Conservation (phyloP, 2,113 vertebrate genomes). For the Silurus meridionalis region DNA sequence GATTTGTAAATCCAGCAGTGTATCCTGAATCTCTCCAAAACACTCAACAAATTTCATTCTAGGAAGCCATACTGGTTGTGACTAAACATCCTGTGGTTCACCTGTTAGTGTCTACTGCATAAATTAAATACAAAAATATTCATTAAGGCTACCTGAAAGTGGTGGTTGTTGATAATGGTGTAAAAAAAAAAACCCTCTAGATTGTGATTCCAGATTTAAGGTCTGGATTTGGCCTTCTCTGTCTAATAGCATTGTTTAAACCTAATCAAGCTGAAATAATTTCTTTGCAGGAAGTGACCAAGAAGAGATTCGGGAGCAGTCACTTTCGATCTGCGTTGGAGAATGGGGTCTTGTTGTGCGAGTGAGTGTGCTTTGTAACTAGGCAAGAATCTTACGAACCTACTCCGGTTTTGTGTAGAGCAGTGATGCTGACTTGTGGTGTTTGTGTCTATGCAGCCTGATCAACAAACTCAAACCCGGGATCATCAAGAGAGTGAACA, state of each 20-base stretch:
- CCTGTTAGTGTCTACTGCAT: too few species aligned
- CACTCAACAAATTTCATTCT: neutral
- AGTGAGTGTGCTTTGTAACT: conserved; percentile 78
- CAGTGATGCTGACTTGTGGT: neutral
- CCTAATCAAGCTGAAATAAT: conserved; percentile 11
- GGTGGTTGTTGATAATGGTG: too few species aligned
- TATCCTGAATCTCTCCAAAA: too few species aligned
- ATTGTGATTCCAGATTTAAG: neutral
- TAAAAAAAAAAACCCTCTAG: too few species aligned
- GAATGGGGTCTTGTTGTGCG: conserved; percentile 89
- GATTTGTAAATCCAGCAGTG: too few species aligned
- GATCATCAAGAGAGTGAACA: conserved; percentile 87
- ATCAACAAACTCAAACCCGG: conserved; percentile 94
- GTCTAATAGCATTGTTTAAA: neutral
- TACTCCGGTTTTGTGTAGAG: neutral
- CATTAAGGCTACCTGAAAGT: too few species aligned
- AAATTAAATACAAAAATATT: too few species aligned
- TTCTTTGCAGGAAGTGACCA: conserved; percentile 78
- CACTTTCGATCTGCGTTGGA: conserved; percentile 89
- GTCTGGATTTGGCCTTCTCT: neutral
- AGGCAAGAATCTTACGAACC: neutral
- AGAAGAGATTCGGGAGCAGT: conserved; percentile 81
- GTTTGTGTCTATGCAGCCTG: conserved; percentile 70
- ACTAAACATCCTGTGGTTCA: too few species aligned
- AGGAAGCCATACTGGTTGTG: neutral